Evolutionary conservation across 2,797 vertebrate genomes (phyloP).

Genomic region (Ambastaia sidthimunki): DNA sequence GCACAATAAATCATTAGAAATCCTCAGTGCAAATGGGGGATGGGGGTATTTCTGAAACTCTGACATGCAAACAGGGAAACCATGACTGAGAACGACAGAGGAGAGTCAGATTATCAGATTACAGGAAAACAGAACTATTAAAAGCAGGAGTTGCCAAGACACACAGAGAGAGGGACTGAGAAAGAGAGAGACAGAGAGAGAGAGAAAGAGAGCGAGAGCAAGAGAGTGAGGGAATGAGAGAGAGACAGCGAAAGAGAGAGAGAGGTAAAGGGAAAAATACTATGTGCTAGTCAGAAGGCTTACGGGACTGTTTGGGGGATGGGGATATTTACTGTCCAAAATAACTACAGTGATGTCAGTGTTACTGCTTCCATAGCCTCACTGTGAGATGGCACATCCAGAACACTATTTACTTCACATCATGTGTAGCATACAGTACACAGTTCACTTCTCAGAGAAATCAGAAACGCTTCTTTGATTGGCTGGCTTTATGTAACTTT

Average conservation of each 20-base stretch:
- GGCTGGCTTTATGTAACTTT: too few species aligned
- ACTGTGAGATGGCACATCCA: not conserved
- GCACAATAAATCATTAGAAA: conserved; percentile 43
- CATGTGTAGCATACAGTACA: too few species aligned
- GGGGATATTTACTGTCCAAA: conserved; percentile 33
- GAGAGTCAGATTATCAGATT: conserved; percentile 59
- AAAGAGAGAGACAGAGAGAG: conserved; percentile 6
- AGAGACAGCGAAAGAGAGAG: not conserved
- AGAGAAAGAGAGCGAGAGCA: conserved; percentile 2
- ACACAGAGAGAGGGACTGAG: conserved; percentile 24
- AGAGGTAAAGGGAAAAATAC: not conserved
- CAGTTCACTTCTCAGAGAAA: too few species aligned
- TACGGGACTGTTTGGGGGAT: conserved; percentile 14
- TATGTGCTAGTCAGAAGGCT: conserved; percentile 32
- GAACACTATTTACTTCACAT: conserved; percentile 58
- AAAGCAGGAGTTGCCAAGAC: conserved; percentile 42
- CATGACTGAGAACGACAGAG: conserved; percentile 57
- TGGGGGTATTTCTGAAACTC: conserved; percentile 69
- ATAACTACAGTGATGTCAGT: conserved; percentile 77
- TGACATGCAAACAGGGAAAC: conserved; percentile 77
- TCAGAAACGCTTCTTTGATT: too few species aligned
- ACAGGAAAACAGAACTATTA: conserved; percentile 56
- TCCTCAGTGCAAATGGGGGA: conserved; percentile 37
- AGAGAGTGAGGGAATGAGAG: not conserved
- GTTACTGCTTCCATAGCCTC: conserved; percentile 81